Percentiles rank a stretch among this genome's conserved stretches.
Conservation (phyloP, 2,797 vertebrate genomes). For the Onychomys torridus region DNA sequence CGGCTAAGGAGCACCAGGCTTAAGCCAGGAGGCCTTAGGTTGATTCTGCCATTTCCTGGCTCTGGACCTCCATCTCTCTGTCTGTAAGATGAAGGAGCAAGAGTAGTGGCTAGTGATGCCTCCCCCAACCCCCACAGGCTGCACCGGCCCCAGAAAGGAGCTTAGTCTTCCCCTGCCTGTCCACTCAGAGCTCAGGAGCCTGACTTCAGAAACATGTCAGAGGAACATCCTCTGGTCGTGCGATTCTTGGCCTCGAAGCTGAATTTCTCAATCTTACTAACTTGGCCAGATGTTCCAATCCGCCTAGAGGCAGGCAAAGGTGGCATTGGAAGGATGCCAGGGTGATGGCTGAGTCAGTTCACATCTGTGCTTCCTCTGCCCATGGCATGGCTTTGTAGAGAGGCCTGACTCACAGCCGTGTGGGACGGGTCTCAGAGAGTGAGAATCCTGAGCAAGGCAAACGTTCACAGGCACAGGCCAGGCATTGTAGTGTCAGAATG, state of each 20-base stretch:
- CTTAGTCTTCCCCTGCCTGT: not conserved
- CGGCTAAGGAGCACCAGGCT: not conserved
- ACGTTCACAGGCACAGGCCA: not conserved
- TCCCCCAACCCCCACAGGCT: no score
- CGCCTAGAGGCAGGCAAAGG: constrained; percentile 4
- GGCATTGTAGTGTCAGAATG: not conserved
- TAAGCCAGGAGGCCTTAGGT: not conserved
- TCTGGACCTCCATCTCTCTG: not conserved
- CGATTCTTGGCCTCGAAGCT: not conserved
- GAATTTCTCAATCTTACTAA: not conserved
- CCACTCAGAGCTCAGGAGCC: not conserved
- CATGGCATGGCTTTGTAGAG: not conserved
- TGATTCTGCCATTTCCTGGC: not conserved
- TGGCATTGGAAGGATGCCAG: not conserved
- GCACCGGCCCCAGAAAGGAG: not conserved
- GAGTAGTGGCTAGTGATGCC: not conserved
- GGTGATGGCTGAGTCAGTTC: not conserved
- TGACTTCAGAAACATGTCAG: not conserved
- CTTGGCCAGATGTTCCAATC: not conserved
- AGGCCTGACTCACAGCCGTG: not conserved
- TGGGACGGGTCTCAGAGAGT: accelerated
- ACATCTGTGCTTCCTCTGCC: not conserved
- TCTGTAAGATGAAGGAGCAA: not conserved
- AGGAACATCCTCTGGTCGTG: not conserved
- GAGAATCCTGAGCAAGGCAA: not conserved